A percentile compares a stretch with the other conserved stretches of the same genome.
phyloP scores from a whole-genome alignment of 2,113 vertebrate genomes.

The Barbus barbus region DNA sequence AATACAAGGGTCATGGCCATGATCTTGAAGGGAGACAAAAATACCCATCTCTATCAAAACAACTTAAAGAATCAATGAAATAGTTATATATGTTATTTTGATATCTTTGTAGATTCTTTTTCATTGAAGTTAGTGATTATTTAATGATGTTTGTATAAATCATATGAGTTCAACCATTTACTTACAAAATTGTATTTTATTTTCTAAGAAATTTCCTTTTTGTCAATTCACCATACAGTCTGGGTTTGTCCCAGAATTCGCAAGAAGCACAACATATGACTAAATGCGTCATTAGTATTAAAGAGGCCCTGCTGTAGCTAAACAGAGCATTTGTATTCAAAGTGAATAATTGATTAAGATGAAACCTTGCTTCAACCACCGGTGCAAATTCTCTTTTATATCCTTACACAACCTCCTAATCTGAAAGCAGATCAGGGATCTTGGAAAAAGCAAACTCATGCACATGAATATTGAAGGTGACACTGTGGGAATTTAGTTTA shows the following conservation, averaged over 20 bases:
- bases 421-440: neutral
- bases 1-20: conserved; percentile 9
- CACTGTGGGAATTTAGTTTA: neutral
- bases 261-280: conserved; percentile 17
- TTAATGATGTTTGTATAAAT: neutral
- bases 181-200: neutral
- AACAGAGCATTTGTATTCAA: conserved; percentile 17
- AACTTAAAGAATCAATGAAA: neutral
- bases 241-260: neutral
- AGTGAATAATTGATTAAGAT: conserved; percentile 24
- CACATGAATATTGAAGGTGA: neutral
- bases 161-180: neutral
- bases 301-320: neutral
- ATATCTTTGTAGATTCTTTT: neutral
- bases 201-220: neutral
- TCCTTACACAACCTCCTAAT: neutral
- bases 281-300: conserved; percentile 15
- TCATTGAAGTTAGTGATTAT: neutral
- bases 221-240: neutral
- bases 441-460: neutral
- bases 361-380: conserved; percentile 9
- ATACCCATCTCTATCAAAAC: conserved; percentile 13
- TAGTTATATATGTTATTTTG: neutral
- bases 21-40: neutral
- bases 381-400: neutral